Percentiles rank a stretch among this genome's conserved stretches.
Evolutionary conservation across 2,888 invertebrate genomes (phyloP).

Genomic region (Drosophila lacicola): DNA sequence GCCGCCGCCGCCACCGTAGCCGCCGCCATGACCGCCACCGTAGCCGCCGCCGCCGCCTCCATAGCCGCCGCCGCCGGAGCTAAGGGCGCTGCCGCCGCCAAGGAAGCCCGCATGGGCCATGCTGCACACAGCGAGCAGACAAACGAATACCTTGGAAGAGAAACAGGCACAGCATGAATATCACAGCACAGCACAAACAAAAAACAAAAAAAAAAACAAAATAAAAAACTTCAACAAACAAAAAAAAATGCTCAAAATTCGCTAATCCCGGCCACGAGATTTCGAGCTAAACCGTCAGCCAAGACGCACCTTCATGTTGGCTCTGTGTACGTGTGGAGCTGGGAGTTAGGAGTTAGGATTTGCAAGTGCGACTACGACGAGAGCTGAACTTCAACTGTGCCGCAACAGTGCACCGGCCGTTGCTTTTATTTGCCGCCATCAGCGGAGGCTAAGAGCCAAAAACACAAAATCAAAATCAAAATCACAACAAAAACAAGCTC

Average conservation of each 20-base stretch:
- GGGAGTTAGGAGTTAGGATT: slow-evolving; percentile 15
- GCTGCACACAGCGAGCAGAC: slow-evolving; percentile 73
- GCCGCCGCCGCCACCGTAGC: slow-evolving; percentile 35
- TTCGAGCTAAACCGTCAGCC: slow-evolving; percentile 15
- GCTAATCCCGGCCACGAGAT: slow-evolving; percentile 45
- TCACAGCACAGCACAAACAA: slow-evolving; percentile 29
- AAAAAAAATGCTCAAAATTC: slow-evolving; percentile 36
- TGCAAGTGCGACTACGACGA: slow-evolving; percentile 50
- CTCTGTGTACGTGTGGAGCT: slow-evolving; percentile 27
- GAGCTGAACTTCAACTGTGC: slow-evolving; percentile 71
- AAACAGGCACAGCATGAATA: slow-evolving; percentile 19
- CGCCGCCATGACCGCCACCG: slow-evolving; percentile 19
- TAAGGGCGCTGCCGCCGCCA: slow-evolving; percentile 57
- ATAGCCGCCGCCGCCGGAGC: slow-evolving; percentile 54
- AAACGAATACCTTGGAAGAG: slow-evolving; percentile 69
- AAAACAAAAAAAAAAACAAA: slow-evolving; percentile 15
- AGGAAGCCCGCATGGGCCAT: slow-evolving; percentile 73
- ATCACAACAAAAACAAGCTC: background rate
- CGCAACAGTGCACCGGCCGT: slow-evolving; percentile 25
- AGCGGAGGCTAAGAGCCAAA: background rate
- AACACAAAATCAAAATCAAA: background rate
- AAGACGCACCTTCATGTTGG: slow-evolving; percentile 72
- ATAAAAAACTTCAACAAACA: background rate
- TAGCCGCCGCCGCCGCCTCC: slow-evolving; percentile 26
- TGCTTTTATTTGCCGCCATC: slow-evolving; percentile 59